Evolutionary conservation across 64 coral and sea anemone species (phyloP).

Genomic region (Pocillopora damicornis): DNA sequence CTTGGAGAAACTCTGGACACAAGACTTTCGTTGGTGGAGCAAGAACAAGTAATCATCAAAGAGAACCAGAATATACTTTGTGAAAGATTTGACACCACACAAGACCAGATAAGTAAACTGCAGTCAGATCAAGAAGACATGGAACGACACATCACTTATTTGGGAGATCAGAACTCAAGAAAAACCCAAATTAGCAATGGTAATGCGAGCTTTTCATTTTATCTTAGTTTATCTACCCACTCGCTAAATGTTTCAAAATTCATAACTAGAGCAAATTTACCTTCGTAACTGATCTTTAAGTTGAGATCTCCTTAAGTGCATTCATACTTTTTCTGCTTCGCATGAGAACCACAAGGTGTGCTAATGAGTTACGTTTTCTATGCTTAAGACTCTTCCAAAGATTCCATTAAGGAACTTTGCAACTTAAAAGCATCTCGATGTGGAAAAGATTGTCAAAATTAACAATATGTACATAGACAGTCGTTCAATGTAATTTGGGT

Average conservation of each 20-base stretch:
- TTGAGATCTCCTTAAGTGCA: too few species aligned
- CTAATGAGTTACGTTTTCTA: slow-evolving; percentile 8
- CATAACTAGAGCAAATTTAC: background rate
- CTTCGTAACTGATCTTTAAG: background rate
- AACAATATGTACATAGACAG: too few species aligned
- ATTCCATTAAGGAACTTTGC: too few species aligned
- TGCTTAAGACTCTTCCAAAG: too few species aligned
- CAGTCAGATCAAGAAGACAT: background rate
- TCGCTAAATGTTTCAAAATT: too few species aligned
- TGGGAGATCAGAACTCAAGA: background rate
- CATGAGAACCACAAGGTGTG: too few species aligned
- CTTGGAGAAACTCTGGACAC: background rate
- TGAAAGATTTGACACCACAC: background rate
- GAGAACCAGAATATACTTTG: background rate
- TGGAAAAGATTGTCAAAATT: too few species aligned
- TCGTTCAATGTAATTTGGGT: background rate
- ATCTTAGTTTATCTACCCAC: background rate
- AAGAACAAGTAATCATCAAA: background rate
- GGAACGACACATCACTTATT: background rate
- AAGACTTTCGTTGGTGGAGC: background rate
- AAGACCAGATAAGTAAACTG: background rate
- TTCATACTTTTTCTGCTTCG: too few species aligned
- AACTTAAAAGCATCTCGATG: too few species aligned
- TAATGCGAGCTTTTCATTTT: background rate
- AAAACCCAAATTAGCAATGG: background rate